phyloP scores from a whole-genome alignment of 2,113 vertebrate species.

The Peromyscus californicus region DNA sequence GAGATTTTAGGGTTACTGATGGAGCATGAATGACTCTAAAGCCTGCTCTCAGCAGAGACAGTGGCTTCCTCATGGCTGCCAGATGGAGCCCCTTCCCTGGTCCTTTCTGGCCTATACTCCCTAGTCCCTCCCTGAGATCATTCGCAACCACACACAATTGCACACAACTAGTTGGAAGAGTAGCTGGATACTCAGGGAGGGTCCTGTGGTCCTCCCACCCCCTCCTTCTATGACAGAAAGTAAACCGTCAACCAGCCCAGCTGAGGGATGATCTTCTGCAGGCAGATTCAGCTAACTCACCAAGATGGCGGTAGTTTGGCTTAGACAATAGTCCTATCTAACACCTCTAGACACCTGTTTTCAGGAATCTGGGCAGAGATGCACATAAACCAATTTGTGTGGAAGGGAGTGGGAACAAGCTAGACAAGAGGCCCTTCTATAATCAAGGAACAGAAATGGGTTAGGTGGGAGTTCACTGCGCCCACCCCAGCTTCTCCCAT shows the following conservation, averaged over 20 bases:
- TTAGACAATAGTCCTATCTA: neutral
- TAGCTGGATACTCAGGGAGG: neutral
- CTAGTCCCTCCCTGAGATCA: neutral
- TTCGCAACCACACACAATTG: neutral
- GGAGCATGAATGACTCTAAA: neutral
- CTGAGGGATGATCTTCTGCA: neutral
- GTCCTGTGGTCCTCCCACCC: neutral
- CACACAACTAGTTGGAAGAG: neutral
- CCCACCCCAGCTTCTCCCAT: neutral
- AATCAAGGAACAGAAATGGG: slow-evolving; percentile 15
- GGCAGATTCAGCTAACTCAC: neutral
- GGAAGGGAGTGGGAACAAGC: neutral
- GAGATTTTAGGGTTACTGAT: neutral
- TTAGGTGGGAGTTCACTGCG: too few species aligned
- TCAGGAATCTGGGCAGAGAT: neutral
- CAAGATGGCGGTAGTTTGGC: neutral
- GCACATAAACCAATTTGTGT: neutral
- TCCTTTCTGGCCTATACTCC: neutral
- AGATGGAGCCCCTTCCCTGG: too few species aligned
- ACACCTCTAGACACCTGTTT: neutral
- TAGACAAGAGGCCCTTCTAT: neutral
- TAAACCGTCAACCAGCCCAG: neutral
- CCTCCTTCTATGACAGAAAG: neutral
- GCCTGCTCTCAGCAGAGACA: neutral
- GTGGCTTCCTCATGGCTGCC: neutral